Base-by-base conservation (phyloP, 2,797 vertebrate species). In the Amazona finschi region DNA sequence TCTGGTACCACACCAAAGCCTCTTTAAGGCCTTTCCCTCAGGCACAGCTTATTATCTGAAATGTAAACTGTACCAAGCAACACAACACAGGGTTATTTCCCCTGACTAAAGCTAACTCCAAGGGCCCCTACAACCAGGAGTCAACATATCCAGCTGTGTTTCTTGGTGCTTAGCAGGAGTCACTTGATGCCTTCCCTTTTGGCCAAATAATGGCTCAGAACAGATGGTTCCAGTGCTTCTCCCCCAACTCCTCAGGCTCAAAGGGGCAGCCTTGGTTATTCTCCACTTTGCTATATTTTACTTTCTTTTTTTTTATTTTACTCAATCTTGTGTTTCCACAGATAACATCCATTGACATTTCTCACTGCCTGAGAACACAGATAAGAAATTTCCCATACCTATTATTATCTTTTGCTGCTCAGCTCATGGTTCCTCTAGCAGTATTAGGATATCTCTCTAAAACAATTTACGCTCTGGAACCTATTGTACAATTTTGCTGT, bases 281-380 rank as follows among this genome's bases (percentile, higher is more conserved):
- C 1, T 20, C 31, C 18, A 62, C 36, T 78, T 86, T 28, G 15
- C 39, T 70, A 12, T 20, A 33, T 62, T 86, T 82, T n/a, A 43
- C 28, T 66, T 73, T 58, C 33, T 75, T 39, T 67, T 57, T 57
- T 36, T 33, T 66, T 76, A 21, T 67, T 13, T 31, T 2, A 60
- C 36, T 86, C 2, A 12, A 85, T 95, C 75, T 89, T 87, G n/a
- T 94, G 81, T 69, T 95, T 94, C 61, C 69, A 85, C 46, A 97
- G 96, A 95, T 95, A 96, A 93, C 58, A 96, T 95, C 94, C 93
- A 95, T 9, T 85, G 71, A 92, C 85, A 87, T 94, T 91, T 90
- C 91, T 94, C 83, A 86, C 76, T 95, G 92, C 67, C 90, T 95
- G 89, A 95, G 72, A 90, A 61, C 21, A 75, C 0, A 92, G 92